Base-by-base conservation (phyloP, 2,797 vertebrate species). In the Avahi laniger region DNA sequence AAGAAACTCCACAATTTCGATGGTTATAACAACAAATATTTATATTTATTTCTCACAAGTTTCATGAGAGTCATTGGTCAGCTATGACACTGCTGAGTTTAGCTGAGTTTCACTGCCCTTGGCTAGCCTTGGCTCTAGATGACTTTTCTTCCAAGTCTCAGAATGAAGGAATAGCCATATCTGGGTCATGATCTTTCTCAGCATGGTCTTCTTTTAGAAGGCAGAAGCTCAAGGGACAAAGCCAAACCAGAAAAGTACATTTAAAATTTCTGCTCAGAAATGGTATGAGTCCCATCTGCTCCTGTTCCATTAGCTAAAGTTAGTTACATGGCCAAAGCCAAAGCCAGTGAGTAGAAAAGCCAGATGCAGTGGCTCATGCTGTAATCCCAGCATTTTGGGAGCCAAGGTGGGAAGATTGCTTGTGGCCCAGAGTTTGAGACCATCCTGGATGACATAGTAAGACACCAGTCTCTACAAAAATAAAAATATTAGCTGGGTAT, bases 21-120 rank as follows among this genome's bases (percentile, higher is more conserved):
- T 26, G 10, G 11, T 41, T 81, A 46, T n/a, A 78, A 79, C 10
- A 76, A 72, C 48, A 83, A 89, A 70, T 76, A 78, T 92, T 96
- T 92, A 65, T 72, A 73, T 92, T 96, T 92, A 46, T 86, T 81
- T 81, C 43, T 88, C 46, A 72, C 41, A 52, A 75, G 13, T 70
- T 87, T 41, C 46, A 52, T 22, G 61, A 93, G 20, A 61, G 54
- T 12, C 1, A 0, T 48, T 33, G 41, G 28, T n/a, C 28, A 52
- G 12, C 70, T 63, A 4, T 46, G 41, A 30, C 41, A 4, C 38
- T 61, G 38, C 35, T 20, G 28, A 33, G 18, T 28, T 86, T 22
- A 18, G 20, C 72, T 63, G n/a, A 41, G 9, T 43, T 67, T 33
- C 14, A 2, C 9, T 13, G 43, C 50, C 59, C 3, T 12, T n/a